Base-by-base conservation (phyloP, 2,888 invertebrate species). In the Caenorhabditis sp. region DNA sequence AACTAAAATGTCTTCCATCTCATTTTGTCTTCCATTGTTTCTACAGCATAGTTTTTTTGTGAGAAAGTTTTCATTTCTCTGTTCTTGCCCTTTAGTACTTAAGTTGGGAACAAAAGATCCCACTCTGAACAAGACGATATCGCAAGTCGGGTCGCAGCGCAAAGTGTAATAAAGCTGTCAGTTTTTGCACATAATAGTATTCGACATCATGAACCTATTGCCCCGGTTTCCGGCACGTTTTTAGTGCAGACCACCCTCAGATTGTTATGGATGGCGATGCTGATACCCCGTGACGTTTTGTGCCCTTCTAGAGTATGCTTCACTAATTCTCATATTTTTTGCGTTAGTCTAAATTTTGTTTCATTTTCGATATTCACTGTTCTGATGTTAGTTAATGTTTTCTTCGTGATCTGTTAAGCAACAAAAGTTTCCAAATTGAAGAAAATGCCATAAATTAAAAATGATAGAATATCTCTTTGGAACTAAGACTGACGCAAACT, bases 161-260 rank as follows among this genome's bases (percentile, higher is more conserved):
- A n/a, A 44, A 60, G 60, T 67, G 67, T 76, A 67, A 76, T 76
- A 68, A 76, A 76, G 60, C 76, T 67, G 60, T 76, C 76, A 53
- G 44, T 67, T 76, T 76, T 67, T 67, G 37, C 58, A 51, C 37
- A 67, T 50, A 51, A 70, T 40, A 51, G 32, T 44, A 47, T 62
- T 40, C n/a, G 62, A 62, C 40, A 60, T 60, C 50, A 60, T 60
- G 50, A 60, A 28, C 47, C 35, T 50, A 28, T 56, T 51, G 47
- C 47, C n/a, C 11, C 18, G 47, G 47, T 20, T 56, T 56, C 56
- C 56, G 55, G 13, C 40, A 13, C 13, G 40, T 20, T 24, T 22
- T 28, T 32, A 3, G 32, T 5, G 20, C 18, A 32, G 56, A 35
- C 35, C 18, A 18, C 47, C 47, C 47, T 20, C 6, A 13, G 13